Conservation (phyloP, 2,888 invertebrate genomes). For the Choristoneura rosaceana region DNA sequence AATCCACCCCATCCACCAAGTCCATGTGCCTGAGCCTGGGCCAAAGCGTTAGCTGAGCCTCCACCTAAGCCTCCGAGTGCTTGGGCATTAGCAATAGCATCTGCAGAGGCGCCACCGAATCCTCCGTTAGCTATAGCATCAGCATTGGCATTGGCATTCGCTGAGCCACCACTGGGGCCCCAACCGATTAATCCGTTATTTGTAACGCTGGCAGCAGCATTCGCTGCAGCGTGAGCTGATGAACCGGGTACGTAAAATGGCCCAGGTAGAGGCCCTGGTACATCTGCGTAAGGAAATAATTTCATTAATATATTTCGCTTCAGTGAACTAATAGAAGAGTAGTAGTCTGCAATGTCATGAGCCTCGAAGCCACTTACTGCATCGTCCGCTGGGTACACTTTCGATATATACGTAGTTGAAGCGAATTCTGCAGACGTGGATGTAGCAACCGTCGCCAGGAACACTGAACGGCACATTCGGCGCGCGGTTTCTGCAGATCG, state of each 20-base stretch:
- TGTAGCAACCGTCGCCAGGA: conserved; percentile 58
- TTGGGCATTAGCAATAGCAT: conserved; percentile 37
- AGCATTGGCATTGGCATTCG: not conserved
- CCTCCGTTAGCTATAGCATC: not conserved
- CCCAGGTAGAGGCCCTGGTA: not conserved
- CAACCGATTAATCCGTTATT: conserved; percentile 4
- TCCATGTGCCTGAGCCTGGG: conserved; percentile 42
- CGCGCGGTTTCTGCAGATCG: conserved; percentile 59
- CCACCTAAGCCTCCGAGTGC: conserved; percentile 3
- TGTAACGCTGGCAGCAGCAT: not conserved
- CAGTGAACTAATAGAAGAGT: not conserved
- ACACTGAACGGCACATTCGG: conserved; percentile 62
- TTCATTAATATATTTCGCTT: not conserved
- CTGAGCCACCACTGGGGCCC: not conserved
- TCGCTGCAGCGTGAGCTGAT: not conserved
- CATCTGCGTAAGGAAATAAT: not conserved
- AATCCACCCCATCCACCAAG: not conserved
- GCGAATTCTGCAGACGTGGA: conserved; percentile 66
- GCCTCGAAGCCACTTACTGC: conserved; percentile 46
- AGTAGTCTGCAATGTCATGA: not conserved
- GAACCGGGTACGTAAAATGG: not conserved
- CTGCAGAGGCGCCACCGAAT: conserved; percentile 36
- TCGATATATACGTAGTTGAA: conserved; percentile 74
- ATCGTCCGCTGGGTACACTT: conserved; percentile 46
- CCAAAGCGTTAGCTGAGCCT: conserved; percentile 36